Evolutionary conservation across 2,888 invertebrate genomes (phyloP), one percentile per base, ranked within the genome.

Genomic region (Drosophila multiciliata): DNA sequence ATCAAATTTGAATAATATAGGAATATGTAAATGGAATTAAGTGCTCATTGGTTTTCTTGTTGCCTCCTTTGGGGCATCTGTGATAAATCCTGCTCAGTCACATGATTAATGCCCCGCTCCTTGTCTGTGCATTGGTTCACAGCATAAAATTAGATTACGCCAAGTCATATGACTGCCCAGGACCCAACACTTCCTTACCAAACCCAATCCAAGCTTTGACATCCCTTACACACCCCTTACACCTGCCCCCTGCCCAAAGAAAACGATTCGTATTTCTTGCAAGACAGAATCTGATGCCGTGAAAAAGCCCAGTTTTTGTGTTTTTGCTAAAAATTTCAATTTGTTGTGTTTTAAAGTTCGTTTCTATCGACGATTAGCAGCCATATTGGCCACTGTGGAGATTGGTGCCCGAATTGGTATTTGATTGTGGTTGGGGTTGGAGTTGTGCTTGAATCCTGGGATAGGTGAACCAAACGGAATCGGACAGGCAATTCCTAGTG

Each of bases 1-100:
- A 69, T 64, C 36, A 26, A 67, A 77, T 68, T 77, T 53, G 54
- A 73, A 75, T 78, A 57, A 58, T 64, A 78, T 78, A 66, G 60
- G 78, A 75, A 78, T 78, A 78, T 78, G 78, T 70, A 75, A 78
- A 78, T 78, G 61, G 61, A 78, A 78, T 78, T 59, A 78, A 70
- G 69, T 66, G 73, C 78, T 73, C 78, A 66, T 33, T 70, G 78
- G 70, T 77, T 73, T 77, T 49, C 48, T 53, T 40, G 29, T n/a
- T 17, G 38, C 20, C 3, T 29, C 48, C 66, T 73, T 73, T 73
- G 63, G 64, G 74, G 78, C 78, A 78, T 70, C 78, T 78, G 78
- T 71, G 70, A 71, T 71, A 78, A 75, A 71, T 71, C 71, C 60
- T 48, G 74, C 59, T 54, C 63, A 75, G 68, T 75, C 71, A 75